Evolutionary conservation across 1,140 invertebrate genomes (phyloP), one percentile per base, ranked within the genome.

Genomic region (Euglossa dilemma): DNA sequence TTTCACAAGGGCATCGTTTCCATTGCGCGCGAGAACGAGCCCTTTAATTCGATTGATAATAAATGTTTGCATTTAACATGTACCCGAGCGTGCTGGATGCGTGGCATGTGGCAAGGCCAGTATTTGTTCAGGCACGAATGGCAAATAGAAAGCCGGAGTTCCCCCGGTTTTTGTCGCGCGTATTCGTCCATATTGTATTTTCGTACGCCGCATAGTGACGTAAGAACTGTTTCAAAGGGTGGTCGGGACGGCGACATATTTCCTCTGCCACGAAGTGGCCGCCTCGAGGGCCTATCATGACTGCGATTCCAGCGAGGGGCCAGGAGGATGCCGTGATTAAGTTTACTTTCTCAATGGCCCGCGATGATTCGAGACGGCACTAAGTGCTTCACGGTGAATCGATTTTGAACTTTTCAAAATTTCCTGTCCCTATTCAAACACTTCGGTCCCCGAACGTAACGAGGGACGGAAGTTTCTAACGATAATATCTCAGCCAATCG

Each of bases 81-180:
- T 86, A 87, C 28, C 76, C 59, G 69, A 52, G 43, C 50, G 66
- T 66, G 78, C 79, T 82, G 89, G 76, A 90, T 91, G 83, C 78
- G 64, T 88, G 90, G 89, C 88, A 90, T 91, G 90, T 91, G 89
- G 89, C 91, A 91, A 82, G 79, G 78, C 81, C 90, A 91, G 89
- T 91, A 90, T 91, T 91, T 91, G 90, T 90, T 91, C 90, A 91
- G 91, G 90, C 88, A 88, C 83, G 85, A 82, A 90, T 50, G 79
- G 83, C 88, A 91, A 91, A 91, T 89, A 91, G 71, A 84, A 84
- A 54, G 59, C 20, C 28, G 8, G 54, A 43, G 69, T 66, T 69
- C 63, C 70, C 70, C 61, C 45, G 56, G 63, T 70, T 80, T 77
- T 84, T 72, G 78, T 75, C 83, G 43, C 74, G 66, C 71, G 86